Conservation (phyloP, 2,113 vertebrate genomes). For the Misgurnus mizolepis region DNA sequence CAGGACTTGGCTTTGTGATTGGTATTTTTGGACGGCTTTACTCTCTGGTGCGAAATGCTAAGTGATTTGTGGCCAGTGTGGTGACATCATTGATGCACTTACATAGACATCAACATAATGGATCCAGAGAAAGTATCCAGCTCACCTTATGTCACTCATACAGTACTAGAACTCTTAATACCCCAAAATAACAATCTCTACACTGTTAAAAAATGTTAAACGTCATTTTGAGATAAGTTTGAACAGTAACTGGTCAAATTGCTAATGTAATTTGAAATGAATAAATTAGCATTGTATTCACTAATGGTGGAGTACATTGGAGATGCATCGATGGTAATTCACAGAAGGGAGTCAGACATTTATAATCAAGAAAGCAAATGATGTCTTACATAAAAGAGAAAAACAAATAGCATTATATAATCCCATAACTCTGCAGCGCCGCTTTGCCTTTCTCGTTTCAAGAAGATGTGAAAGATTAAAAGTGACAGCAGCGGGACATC, state of each 20-base stretch:
- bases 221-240: too few species aligned
- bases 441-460: constrained; percentile 2
- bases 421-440: neutral
- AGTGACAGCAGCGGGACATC: constrained; percentile 28
- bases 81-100: neutral
- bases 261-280: too few species aligned
- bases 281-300: too few species aligned
- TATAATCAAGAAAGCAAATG: constrained; percentile 11
- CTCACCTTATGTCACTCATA: neutral
- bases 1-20: neutral
- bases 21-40: neutral
- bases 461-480: constrained; percentile 24
- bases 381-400: neutral
- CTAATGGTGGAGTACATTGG: too few species aligned
- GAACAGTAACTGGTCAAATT: too few species aligned
- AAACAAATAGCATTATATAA: constrained; percentile 28
- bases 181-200: too few species aligned
- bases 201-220: too few species aligned
- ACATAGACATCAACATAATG: neutral
- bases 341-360: neutral
- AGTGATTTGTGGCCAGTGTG: neutral
- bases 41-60: neutral
- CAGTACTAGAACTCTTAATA: neutral
- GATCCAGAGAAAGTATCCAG: neutral
- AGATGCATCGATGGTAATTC: neutral